Percentiles rank a stretch among this genome's conserved stretches.
phyloP scores from a whole-genome alignment of 1,140 invertebrate species.

The Odontomachus brunneus region DNA sequence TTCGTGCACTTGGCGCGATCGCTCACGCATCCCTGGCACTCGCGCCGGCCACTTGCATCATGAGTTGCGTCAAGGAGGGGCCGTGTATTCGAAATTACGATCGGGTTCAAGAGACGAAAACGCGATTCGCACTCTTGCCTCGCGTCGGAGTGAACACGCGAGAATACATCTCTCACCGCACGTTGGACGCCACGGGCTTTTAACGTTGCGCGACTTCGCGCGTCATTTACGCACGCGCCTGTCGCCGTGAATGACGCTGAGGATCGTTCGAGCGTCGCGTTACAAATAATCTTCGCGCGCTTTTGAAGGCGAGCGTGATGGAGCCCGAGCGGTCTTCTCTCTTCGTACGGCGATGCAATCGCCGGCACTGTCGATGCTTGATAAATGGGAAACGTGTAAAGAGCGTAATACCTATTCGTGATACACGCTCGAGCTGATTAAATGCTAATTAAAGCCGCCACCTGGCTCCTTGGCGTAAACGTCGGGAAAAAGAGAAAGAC shows the following conservation, averaged over 20 bases:
- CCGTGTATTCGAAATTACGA: slow-evolving; percentile 4
- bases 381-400: slow-evolving; percentile 3
- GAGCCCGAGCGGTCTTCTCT: slow-evolving; percentile 1
- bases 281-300: background rate
- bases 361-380: background rate
- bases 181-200: too few relatives aligned
- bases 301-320: background rate
- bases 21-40: slow-evolving; percentile 7
- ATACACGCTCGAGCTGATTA: slow-evolving; percentile 18
- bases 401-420: background rate
- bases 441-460: slow-evolving; percentile 31
- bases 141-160: background rate
- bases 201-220: too few relatives aligned
- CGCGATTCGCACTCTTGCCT: background rate
- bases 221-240: too few relatives aligned
- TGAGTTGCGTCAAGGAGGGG: background rate
- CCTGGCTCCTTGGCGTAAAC: background rate
- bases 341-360: background rate
- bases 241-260: too few relatives aligned
- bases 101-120: too few relatives aligned
- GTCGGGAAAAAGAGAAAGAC: background rate
- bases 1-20: slow-evolving; percentile 28
- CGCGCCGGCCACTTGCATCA: slow-evolving; percentile 40
- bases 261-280: too few relatives aligned
- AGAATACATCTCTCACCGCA: too few relatives aligned